Base-by-base conservation (phyloP, 2,888 invertebrate genomes). In the Philereme vetulata region DNA sequence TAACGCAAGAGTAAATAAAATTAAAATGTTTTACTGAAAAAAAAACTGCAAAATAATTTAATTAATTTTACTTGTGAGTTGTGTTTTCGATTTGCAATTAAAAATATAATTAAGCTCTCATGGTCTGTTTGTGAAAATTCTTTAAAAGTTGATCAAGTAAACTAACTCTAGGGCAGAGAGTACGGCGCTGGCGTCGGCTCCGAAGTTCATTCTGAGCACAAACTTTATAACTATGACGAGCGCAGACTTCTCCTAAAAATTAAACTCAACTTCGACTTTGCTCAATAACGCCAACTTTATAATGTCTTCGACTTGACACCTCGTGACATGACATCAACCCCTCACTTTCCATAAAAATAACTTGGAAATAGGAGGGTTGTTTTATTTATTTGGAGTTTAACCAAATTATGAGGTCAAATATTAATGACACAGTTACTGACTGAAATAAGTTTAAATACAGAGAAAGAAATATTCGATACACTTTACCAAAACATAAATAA, bases 221-320 rank as follows among this genome's bases (percentile, higher is more conserved):
- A 63, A 67, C 62, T 63, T 62, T 11, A 4, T 51, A 59, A 55
- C 59, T 60, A 57, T 60, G 63, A 67, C 51, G 40, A 53, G 60
- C 61, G 59, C 46, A 11, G 49, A 53, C 51, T 58, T 48, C 51
- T 43, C 10, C 11, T 55, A 57, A 60, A 64, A 61, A 64, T 59
- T 56, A 56, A 58, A 66, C 53, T 53, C 49, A n/a, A 55, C 56
- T 62, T 51, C 9, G 51, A 59, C 54, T 62, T 55, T 46, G 47
- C 51, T 54, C 47, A 46, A 48, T 56, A 46, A 51, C 38, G 52
- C 21, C 44, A 56, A 62, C 43, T 60, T 62, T 50, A 34, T 38
- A 51, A 56, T 43, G 47, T 32, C 59, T 52, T 43, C 1, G 10
- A 40, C 52, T 43, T 45, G 48, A 52, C 48, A 43, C 42, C n/a